Conservation (phyloP, 2,113 vertebrate species). For the Lophochroa leadbeateri region DNA sequence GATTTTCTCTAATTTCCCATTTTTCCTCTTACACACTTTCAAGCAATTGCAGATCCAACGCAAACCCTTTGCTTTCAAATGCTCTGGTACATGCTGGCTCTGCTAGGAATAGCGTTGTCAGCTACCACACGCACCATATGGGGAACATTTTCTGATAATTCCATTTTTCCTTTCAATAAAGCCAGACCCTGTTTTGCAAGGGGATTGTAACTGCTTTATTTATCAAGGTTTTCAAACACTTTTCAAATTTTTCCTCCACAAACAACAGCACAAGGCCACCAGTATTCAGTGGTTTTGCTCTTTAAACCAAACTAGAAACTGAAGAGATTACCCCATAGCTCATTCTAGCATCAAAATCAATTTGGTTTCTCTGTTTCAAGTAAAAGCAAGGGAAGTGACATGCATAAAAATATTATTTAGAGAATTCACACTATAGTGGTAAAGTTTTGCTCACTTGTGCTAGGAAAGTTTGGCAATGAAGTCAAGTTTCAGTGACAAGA, state of each 20-base stretch:
- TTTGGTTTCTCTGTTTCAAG: neutral
- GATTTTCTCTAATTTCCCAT: neutral
- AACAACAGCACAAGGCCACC: neutral
- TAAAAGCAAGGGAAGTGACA: neutral
- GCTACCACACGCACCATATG: fast-evolving
- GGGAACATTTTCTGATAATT: neutral
- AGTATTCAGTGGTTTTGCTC: neutral
- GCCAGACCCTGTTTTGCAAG: neutral
- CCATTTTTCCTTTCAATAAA: neutral
- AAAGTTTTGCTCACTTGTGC: neutral
- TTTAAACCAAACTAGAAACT: neutral
- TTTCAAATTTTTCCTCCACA: neutral
- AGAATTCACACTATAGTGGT: neutral
- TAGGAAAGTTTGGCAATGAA: neutral
- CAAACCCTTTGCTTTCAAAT: neutral
- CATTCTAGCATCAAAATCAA: neutral
- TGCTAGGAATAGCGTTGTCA: fast-evolving
- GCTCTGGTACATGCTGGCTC: neutral
- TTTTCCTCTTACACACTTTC: neutral
- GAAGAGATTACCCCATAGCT: neutral
- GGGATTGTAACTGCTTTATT: neutral
- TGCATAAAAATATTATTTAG: neutral
- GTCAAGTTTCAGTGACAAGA: neutral
- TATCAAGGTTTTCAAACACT: neutral
- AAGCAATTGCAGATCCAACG: too few relatives aligned